Evolutionary conservation across 2,888 invertebrate species (phyloP).

Genomic region (Anodontia alba): DNA sequence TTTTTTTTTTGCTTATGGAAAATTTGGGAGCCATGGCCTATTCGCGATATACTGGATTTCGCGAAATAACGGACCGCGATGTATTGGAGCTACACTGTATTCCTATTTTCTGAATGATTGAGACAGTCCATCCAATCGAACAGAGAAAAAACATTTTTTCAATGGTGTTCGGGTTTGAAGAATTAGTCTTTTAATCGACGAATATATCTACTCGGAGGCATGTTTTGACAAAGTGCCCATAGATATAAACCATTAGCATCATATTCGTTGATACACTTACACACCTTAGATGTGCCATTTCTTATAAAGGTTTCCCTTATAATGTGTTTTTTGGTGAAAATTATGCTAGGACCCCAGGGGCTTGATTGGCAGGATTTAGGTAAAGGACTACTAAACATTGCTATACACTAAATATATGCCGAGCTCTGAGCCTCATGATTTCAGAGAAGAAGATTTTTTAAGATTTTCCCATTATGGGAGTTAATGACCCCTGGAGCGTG

Average conservation of each 20-base stretch:
- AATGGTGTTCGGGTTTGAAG: not conserved
- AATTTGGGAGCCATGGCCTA: no score
- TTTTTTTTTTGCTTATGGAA: no score
- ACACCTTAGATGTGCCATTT: conserved; percentile 18
- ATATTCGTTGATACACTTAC: conserved; percentile 35
- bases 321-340: conserved; percentile 28
- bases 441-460: no score
- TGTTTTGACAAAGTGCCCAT: not conserved
- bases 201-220: not conserved
- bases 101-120: not conserved
- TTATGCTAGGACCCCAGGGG: conserved; percentile 31
- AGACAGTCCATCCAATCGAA: not conserved
- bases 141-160: not conserved
- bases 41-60: no score
- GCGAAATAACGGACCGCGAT: no score
- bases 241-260: conserved; percentile 50
- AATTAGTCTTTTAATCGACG: not conserved
- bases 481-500: no score
- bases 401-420: no score
- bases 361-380: no score
- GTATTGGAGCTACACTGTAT: no score
- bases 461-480: no score
- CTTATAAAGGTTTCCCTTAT: conserved; percentile 5
- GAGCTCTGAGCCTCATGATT: no score
- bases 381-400: no score